A percentile compares a stretch with the other conserved stretches of the same genome.
Evolutionary conservation across 2,113 vertebrate genomes (phyloP).

Genomic region (Lamprotornis superbus): DNA sequence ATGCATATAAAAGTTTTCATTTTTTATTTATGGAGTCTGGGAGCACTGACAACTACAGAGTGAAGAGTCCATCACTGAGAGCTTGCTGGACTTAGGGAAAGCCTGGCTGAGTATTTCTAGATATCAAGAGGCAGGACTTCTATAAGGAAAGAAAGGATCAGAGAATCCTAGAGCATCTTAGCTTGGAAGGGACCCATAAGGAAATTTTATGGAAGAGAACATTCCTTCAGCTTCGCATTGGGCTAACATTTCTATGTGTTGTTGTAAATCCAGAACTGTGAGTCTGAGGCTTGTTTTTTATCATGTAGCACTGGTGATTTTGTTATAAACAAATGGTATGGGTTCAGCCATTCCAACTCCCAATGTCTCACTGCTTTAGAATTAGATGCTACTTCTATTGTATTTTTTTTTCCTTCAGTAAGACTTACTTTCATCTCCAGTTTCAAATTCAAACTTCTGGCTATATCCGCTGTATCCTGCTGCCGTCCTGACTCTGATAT

Average conservation of each 20-base stretch:
- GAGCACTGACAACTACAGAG: neutral
- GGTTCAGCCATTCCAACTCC: neutral
- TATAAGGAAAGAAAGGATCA: neutral
- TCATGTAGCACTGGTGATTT: neutral
- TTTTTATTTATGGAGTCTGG: neutral
- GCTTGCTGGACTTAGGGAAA: neutral
- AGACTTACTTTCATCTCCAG: slow-evolving; percentile 92
- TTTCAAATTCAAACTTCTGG: slow-evolving; percentile 92
- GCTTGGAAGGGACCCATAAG: neutral
- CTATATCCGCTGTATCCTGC: slow-evolving; percentile 92
- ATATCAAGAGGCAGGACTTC: neutral
- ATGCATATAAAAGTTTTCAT: neutral
- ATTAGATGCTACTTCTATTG: neutral
- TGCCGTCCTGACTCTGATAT: slow-evolving; percentile 86
- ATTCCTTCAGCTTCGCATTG: neutral
- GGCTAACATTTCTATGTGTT: neutral
- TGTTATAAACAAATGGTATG: neutral
- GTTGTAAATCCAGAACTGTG: neutral
- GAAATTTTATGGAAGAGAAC: neutral
- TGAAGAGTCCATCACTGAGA: neutral
- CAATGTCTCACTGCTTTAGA: neutral
- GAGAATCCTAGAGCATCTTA: neutral
- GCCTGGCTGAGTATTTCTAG: neutral
- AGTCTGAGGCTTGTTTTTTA: neutral
- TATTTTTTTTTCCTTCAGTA: neutral